Percentiles rank a stretch among this genome's conserved stretches.
phyloP scores from a whole-genome alignment of 2,113 vertebrate genomes.

The Nerophis lumbriciformis region DNA sequence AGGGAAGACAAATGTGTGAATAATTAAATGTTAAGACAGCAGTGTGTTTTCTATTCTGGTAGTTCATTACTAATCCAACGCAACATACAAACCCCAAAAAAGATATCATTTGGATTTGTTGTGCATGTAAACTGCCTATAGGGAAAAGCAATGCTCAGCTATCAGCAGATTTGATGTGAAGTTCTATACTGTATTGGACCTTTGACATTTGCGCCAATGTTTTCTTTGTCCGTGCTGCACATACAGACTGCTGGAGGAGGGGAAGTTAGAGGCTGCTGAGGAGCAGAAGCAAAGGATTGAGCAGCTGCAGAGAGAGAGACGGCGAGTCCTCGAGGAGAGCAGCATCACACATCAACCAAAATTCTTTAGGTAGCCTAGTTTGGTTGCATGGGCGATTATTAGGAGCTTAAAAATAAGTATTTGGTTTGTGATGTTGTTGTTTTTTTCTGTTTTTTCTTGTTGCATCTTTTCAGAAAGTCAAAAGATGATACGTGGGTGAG shows the following conservation, averaged over 20 bases:
- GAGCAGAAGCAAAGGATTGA: slow-evolving; percentile 90
- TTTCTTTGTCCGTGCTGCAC: slow-evolving; percentile 1
- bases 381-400: neutral
- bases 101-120: neutral
- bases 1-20: neutral
- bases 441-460: neutral
- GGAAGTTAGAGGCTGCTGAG: slow-evolving; percentile 85
- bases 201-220: neutral
- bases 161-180: slow-evolving; percentile 1
- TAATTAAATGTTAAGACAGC: neutral
- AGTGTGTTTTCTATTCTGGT: too few relatives aligned
- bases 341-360: slow-evolving; percentile 80
- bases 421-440: neutral
- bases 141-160: neutral
- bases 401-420: neutral
- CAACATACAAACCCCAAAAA: neutral
- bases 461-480: slow-evolving; percentile 75
- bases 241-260: slow-evolving; percentile 89
- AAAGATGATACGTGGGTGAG: slow-evolving; percentile 88
- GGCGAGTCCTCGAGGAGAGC: slow-evolving; percentile 83
- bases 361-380: slow-evolving; percentile 84
- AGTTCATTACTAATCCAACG: too few relatives aligned
- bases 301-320: slow-evolving; percentile 87
- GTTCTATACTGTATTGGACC: neutral
- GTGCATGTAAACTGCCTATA: neutral